phyloP scores from a whole-genome alignment of 2,113 vertebrate species.

The Ictidomys tridecemlineatus region DNA sequence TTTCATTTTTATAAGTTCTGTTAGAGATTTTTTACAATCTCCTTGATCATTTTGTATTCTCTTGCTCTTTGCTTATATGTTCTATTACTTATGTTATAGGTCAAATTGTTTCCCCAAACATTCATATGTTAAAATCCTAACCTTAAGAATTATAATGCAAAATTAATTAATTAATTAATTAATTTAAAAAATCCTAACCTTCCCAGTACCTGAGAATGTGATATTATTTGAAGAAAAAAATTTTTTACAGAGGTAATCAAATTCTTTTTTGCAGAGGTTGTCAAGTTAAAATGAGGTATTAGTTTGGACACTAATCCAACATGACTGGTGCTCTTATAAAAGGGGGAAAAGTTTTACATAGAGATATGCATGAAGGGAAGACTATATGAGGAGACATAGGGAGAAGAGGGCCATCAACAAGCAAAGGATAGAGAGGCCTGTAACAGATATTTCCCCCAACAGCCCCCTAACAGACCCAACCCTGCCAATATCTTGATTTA shows the following conservation, averaged over 20 bases:
- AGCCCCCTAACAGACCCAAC: neutral
- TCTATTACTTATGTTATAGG: neutral
- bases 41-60: neutral
- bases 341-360: neutral
- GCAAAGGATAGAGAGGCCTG: neutral
- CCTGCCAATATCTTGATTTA: neutral
- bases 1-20: neutral
- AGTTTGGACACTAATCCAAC: neutral
- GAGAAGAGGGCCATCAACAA: neutral
- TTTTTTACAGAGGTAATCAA: too few species aligned
- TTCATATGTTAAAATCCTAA: too few species aligned
- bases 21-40: conserved; percentile 3
- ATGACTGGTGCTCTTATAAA: neutral
- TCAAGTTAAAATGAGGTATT: neutral
- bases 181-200: too few species aligned
- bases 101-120: neutral
- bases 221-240: too few species aligned
- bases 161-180: too few species aligned
- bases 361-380: neutral
- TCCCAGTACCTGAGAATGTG: too few species aligned
- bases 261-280: neutral
- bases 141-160: too few species aligned
- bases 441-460: neutral
- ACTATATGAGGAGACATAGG: neutral
- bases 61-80: neutral